phyloP scores from a whole-genome alignment of 2,797 vertebrate genomes.

The Hafferia zeledoni region DNA sequence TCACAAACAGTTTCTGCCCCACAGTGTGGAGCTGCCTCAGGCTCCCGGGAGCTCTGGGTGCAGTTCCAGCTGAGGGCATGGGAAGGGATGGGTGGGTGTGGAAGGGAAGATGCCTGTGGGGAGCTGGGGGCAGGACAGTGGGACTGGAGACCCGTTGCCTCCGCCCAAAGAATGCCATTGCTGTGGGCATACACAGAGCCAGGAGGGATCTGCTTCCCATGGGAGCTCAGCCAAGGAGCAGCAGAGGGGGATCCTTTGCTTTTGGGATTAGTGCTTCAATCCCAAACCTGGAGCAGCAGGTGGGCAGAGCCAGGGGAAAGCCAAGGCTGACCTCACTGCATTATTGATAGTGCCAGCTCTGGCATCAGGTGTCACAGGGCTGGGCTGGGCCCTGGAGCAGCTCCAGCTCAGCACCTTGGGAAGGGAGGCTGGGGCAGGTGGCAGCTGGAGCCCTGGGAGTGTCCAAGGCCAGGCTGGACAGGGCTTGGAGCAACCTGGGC shows the following conservation, averaged over 20 bases:
- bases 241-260: background rate
- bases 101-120: background rate
- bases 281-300: fast-evolving
- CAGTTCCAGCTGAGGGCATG: fast-evolving
- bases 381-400: background rate
- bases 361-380: slow-evolving; percentile 13
- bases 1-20: background rate
- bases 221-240: fast-evolving
- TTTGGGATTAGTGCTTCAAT: background rate
- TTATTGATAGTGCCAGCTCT: slow-evolving; percentile 4
- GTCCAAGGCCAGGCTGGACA: fast-evolving
- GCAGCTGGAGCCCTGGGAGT: background rate
- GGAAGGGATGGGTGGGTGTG: background rate
- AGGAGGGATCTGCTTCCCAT: fast-evolving
- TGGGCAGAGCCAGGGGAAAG: background rate
- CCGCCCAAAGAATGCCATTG: fast-evolving
- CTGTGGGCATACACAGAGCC: fast-evolving
- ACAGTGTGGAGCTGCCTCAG: fast-evolving
- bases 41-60: background rate
- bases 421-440: fast-evolving
- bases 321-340: background rate
- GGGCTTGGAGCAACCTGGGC: fast-evolving
- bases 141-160: too few species aligned
- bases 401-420: background rate
- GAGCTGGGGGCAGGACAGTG: background rate